phyloP scores from a whole-genome alignment of 2,113 vertebrate species.

The Vulpes vulpes region DNA sequence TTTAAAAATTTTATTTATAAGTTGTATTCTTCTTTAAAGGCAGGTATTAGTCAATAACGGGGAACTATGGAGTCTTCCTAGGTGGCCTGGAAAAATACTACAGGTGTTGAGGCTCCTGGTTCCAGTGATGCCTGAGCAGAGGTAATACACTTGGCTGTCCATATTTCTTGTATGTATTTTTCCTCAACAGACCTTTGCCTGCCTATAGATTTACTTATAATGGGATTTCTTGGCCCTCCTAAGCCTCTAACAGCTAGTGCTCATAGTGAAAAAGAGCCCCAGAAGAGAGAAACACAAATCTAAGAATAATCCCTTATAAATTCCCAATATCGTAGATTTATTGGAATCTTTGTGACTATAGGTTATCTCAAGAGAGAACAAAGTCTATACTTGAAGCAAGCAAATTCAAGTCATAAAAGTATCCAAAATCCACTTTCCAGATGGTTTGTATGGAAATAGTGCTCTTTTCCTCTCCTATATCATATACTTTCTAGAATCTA shows the following conservation, averaged over 20 bases:
- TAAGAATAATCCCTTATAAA: slow-evolving; percentile 59
- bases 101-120: too few relatives aligned
- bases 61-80: neutral
- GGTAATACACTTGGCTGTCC: neutral
- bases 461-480: neutral
- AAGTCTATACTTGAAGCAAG: slow-evolving; percentile 13
- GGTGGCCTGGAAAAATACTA: too few relatives aligned
- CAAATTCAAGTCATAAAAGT: neutral
- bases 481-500: neutral
- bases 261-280: slow-evolving; percentile 38
- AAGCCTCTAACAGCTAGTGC: neutral
- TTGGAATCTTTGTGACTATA: neutral
- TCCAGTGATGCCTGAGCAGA: neutral
- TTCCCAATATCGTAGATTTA: neutral
- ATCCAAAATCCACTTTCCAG: neutral
- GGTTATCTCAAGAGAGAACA: slow-evolving; percentile 39
- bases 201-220: slow-evolving; percentile 21
- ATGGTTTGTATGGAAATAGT: neutral
- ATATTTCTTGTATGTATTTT: neutral
- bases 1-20: neutral
- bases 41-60: neutral
- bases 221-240: slow-evolving; percentile 15
- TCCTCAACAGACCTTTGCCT: neutral
- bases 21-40: neutral
- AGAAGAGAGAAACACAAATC: slow-evolving; percentile 58